These are phyloP conservation scores for Acrossocheilus fasciatus DNA, from an alignment of 2,797 vertebrate species.

Conservation along the genomic window DNA sequence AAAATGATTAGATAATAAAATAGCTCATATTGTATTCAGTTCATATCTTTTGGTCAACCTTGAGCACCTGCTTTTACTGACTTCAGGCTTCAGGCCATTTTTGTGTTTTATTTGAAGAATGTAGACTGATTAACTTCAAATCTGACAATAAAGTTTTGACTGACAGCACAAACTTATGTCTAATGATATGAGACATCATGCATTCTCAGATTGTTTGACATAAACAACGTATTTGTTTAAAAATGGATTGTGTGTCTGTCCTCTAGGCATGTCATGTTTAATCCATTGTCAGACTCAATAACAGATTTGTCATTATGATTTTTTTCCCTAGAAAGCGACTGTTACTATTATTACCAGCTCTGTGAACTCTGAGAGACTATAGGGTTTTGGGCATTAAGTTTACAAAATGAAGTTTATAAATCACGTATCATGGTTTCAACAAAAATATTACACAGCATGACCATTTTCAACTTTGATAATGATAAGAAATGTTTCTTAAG, in stretches of 20 bases:
- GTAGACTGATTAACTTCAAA: background rate
- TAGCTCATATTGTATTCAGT: background rate
- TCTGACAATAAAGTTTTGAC: background rate
- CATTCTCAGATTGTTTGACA: constrained; percentile 12
- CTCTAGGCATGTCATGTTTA: constrained; percentile 26
- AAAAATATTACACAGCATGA: background rate
- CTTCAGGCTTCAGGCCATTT: background rate
- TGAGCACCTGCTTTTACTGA: background rate
- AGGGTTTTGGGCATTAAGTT: background rate
- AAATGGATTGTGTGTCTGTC: constrained; percentile 1
- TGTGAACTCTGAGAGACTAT: background rate
- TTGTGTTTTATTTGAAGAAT: background rate
- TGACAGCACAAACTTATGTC: constrained; percentile 14
- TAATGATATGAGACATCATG: constrained; percentile 11
- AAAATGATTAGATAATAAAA: background rate
- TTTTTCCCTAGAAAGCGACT: constrained; percentile 21
- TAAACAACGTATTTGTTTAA: constrained; percentile 29
- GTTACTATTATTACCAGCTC: background rate
- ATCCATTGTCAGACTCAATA: constrained; percentile 23
- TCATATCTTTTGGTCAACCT: background rate
- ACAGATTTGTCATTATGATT: constrained; percentile 27
- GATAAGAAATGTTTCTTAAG: background rate
- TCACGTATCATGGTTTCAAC: background rate
- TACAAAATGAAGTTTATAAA: background rate
- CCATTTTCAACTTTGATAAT: background rate